These are phyloP conservation scores for Cliona cf. orientalis DNA, from an alignment of 37 sponge, comb jelly and placozoan species.

Conservation along the genomic window DNA sequence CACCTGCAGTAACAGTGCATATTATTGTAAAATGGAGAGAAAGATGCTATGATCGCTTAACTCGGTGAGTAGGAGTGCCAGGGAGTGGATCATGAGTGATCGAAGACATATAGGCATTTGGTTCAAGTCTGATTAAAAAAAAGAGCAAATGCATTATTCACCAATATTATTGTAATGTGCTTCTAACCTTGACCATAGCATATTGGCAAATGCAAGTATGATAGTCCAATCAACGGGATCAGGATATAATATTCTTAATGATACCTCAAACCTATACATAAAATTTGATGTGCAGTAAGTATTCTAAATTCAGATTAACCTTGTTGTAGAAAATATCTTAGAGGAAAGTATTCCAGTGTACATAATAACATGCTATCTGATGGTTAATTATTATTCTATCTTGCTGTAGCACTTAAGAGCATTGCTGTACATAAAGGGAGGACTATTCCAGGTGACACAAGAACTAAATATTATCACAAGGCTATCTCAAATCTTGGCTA, in stretches of 20 bases:
- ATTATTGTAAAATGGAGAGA: not conserved
- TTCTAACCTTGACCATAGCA: slow-evolving; percentile 75
- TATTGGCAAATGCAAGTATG: slow-evolving; percentile 29
- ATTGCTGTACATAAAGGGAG: too few species aligned
- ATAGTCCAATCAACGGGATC: slow-evolving; percentile 63
- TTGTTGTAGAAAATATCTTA: too few species aligned
- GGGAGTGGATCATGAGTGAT: slow-evolving; percentile 68
- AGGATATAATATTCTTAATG: slow-evolving; percentile 37
- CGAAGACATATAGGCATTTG: slow-evolving; percentile 78
- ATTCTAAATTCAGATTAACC: not conserved
- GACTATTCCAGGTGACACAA: too few species aligned
- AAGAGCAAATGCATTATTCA: too few species aligned
- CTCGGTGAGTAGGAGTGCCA: slow-evolving; percentile 61
- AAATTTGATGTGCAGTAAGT: not conserved
- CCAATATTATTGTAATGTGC: not conserved
- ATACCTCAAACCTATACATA: slow-evolving; percentile 46
- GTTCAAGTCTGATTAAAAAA: slow-evolving; percentile 71
- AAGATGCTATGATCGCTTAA: not conserved
- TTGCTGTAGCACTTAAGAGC: too few species aligned
- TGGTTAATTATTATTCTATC: not conserved
- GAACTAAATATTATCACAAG: too few species aligned
- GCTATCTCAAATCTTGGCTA: too few species aligned
- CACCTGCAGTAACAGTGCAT: slow-evolving; percentile 36
- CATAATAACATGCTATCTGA: too few species aligned
- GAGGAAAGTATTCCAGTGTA: too few species aligned